These are phyloP conservation scores for Cinara cedri DNA, from an alignment of 2,888 invertebrate genomes.

Conservation along the genomic window DNA sequence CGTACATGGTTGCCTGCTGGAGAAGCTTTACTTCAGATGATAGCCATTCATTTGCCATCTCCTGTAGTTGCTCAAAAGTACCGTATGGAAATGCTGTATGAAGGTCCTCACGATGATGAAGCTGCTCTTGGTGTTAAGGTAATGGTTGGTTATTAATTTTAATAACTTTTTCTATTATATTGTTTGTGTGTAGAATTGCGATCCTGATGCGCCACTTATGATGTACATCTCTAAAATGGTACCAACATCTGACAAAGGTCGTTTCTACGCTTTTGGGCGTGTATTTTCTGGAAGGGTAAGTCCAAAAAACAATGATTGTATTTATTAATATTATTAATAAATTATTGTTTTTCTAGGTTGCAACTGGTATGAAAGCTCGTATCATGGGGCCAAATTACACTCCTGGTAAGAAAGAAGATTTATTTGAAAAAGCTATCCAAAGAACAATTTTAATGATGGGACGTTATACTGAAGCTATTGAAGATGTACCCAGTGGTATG, in stretches of 20 bases:
- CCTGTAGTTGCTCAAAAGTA: conserved; percentile 99
- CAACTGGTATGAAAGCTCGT: conserved; percentile 90
- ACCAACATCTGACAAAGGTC: conserved; percentile 98
- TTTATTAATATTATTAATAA: neutral
- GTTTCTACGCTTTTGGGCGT: conserved; percentile 99
- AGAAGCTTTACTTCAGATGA: conserved; percentile 99
- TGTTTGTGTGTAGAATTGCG: conserved; percentile 74
- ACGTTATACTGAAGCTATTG: conserved; percentile 98
- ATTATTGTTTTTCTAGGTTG: conserved; percentile 64
- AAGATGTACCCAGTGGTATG: conserved; percentile 94
- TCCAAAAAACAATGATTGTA: neutral
- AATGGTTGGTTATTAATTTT: conserved; percentile 50
- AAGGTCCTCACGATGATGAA: conserved; percentile 96
- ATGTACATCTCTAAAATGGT: conserved; percentile 99
- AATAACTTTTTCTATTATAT: neutral
- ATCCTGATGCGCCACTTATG: conserved; percentile 97
- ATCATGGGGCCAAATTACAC: conserved; percentile 99
- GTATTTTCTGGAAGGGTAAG: conserved; percentile 93
- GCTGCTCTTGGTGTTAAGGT: conserved; percentile 88
- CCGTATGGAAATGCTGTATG: conserved; percentile 99
- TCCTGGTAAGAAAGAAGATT: conserved; percentile 98
- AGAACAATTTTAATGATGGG: conserved; percentile 99
- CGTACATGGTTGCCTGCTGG: conserved; percentile 99
- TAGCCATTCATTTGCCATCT: conserved; percentile 98
- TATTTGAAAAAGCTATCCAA: conserved; percentile 99